Evolutionary conservation across 35 echinoderm and acorn worm genomes (phyloP), one percentile per base, ranked within the genome.

Genomic region (Anneissia japonica): DNA sequence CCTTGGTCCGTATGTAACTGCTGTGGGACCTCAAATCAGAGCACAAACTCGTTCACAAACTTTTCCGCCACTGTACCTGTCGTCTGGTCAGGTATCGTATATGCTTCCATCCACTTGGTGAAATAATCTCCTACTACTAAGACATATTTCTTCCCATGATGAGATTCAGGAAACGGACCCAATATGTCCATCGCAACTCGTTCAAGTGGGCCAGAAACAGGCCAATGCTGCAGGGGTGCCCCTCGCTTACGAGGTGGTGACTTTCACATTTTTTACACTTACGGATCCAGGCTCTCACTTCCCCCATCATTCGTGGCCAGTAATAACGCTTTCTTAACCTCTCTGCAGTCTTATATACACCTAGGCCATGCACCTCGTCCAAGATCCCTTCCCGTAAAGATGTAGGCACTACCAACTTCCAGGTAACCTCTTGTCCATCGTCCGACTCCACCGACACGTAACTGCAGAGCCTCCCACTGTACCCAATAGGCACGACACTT

Each of bases 171-270:
- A n/a, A n/a, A 85, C n/a, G 93, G 93, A 26, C 93, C 90, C 0
- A 89, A n/a, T 11, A 89, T 92, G 74, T 92, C 90, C 28, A 92
- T 86, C n/a, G 93, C 90, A 32, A 92, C 90, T n/a, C 93, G 81
- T 30, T 96, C 93, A 36, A 96, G n/a, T 0, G 93, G 89, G 17
- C 75, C 87, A n/a, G 86, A 86, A 1, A 55, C 80, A 46, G n/a
- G 12, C 26, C 29, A 41, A 37, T 26, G 16, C 32, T 38, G 9
- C 12, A 46, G 38, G 26, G 80, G 38, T 1, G 80, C 37, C 10
- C n/a, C 4, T n/a, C 37, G 32, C n/a, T 29, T 46, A 7, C 37
- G 37, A n/a, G n/a, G 39, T 82, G 32, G 80, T 43, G 40, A 43
- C 40, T 43, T 35, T 32, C 77, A 79, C 77, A 79, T 32, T 34